phyloP scores from a whole-genome alignment of 1,140 invertebrate genomes.

The Thrips palmi region DNA sequence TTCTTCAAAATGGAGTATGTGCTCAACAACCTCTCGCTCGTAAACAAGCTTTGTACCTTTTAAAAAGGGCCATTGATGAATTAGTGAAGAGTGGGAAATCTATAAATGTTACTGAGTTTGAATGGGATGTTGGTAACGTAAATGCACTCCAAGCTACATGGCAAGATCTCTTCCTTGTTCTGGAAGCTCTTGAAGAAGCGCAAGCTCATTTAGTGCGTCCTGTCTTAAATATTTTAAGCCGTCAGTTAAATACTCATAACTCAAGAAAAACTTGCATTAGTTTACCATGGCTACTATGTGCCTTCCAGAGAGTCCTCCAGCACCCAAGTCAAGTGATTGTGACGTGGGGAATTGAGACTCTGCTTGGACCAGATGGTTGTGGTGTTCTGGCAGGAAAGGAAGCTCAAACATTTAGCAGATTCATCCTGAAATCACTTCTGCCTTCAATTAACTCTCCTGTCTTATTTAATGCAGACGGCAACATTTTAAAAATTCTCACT shows the following conservation, averaged over 20 bases:
- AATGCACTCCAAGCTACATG: conserved; percentile 16
- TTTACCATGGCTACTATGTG: conserved; percentile 24
- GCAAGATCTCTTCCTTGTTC: conserved; percentile 25
- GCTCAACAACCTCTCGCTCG: conserved; percentile 12
- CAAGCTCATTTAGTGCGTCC: conserved; percentile 37
- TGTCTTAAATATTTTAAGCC: conserved; percentile 23
- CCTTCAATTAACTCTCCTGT: too few relatives aligned
- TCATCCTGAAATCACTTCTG: too few relatives aligned
- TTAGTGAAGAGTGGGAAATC: conserved; percentile 8
- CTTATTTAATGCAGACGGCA: too few relatives aligned
- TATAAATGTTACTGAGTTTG: conserved; percentile 12
- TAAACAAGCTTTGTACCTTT: conserved; percentile 22
- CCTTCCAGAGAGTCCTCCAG: conserved; percentile 24
- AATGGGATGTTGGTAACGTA: conserved; percentile 4
- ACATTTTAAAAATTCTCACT: conserved; percentile 14
- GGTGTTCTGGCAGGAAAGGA: conserved; percentile 15
- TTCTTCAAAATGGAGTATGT: conserved; percentile 13
- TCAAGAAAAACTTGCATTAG: conserved; percentile 18
- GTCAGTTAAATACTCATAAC: conserved; percentile 13
- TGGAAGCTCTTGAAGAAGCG: conserved; percentile 38
- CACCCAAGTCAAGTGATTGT: conserved; percentile 27
- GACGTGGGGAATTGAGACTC: conserved; percentile 23
- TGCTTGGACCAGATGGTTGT: conserved; percentile 15
- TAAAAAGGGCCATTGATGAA: conserved; percentile 20
- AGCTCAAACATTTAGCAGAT: conserved; percentile 13